A percentile compares a stretch with the other conserved stretches of the same genome.
Conservation (phyloP, 2,797 vertebrate species). For the Chromobotia macracanthus region DNA sequence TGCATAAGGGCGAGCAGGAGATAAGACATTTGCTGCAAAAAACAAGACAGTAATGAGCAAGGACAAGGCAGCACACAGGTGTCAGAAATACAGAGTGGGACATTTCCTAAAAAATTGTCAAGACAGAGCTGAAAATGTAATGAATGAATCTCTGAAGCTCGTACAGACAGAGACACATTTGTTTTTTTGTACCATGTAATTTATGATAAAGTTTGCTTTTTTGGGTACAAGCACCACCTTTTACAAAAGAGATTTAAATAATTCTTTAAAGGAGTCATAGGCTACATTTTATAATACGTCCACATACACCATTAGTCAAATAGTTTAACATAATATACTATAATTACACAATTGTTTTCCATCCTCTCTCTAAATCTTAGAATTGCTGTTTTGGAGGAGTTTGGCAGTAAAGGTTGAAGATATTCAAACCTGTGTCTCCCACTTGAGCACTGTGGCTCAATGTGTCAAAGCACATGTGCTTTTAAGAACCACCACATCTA, state of each 20-base stretch:
- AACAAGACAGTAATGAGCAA: slow-evolving; percentile 28
- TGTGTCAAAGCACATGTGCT: too few relatives aligned
- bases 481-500: too few relatives aligned
- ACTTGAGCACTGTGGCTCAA: neutral
- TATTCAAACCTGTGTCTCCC: neutral
- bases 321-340: too few relatives aligned
- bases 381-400: neutral
- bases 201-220: neutral
- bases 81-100: slow-evolving; percentile 17
- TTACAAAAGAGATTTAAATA: too few relatives aligned
- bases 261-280: too few relatives aligned
- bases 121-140: too few relatives aligned
- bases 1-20: slow-evolving; percentile 47
- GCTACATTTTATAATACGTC: too few relatives aligned
- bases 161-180: neutral
- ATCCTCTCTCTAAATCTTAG: too few relatives aligned
- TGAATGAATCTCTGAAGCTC: neutral
- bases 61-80: slow-evolving; percentile 28
- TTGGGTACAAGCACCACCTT: too few relatives aligned
- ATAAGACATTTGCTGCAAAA: slow-evolving; percentile 59
- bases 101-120: neutral
- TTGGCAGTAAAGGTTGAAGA: neutral
- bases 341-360: too few relatives aligned
- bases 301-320: too few relatives aligned
- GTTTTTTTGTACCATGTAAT: neutral